These are phyloP conservation scores for Anthonomus grandis DNA, from an alignment of 1,140 invertebrate genomes.

Conservation along the genomic window DNA sequence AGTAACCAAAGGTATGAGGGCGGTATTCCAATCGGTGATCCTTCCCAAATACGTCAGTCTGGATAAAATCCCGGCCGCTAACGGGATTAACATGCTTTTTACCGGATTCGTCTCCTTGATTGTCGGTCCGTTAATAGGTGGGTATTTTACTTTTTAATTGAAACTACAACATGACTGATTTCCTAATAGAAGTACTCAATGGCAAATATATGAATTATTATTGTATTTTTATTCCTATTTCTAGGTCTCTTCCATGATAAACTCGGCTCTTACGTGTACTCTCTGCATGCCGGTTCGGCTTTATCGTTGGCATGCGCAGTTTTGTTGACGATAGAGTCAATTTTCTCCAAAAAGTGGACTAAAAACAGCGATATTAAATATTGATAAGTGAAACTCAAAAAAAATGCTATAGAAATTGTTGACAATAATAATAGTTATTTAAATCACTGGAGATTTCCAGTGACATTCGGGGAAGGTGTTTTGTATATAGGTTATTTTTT, in stretches of 20 bases:
- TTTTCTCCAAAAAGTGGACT: slow-evolving; percentile 21
- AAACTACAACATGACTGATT: background rate
- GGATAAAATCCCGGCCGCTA: slow-evolving; percentile 53
- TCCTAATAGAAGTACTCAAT: too few species aligned
- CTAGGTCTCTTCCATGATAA: slow-evolving; percentile 46
- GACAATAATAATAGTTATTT: too few species aligned
- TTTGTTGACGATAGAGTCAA: slow-evolving; percentile 41
- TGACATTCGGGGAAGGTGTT: too few species aligned
- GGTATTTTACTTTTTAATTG: slow-evolving; percentile 6
- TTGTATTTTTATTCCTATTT: slow-evolving; percentile 7
- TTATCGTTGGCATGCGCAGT: slow-evolving; percentile 44
- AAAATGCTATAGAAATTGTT: too few species aligned
- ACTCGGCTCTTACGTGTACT: slow-evolving; percentile 40
- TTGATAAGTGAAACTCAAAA: too few species aligned
- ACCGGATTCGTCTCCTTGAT: slow-evolving; percentile 49
- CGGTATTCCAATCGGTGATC: slow-evolving; percentile 49
- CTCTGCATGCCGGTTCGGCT: slow-evolving; percentile 39
- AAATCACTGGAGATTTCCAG: too few species aligned
- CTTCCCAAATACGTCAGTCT: slow-evolving; percentile 50
- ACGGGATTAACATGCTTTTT: slow-evolving; percentile 51
- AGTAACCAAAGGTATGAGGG: slow-evolving; percentile 44
- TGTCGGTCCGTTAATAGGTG: slow-evolving; percentile 51
- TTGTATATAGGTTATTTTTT: too few species aligned
- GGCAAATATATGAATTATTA: too few species aligned
- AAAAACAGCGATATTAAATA: too few species aligned